Conservation (phyloP, 2,797 vertebrate species). For the Crenuchus spilurus region DNA sequence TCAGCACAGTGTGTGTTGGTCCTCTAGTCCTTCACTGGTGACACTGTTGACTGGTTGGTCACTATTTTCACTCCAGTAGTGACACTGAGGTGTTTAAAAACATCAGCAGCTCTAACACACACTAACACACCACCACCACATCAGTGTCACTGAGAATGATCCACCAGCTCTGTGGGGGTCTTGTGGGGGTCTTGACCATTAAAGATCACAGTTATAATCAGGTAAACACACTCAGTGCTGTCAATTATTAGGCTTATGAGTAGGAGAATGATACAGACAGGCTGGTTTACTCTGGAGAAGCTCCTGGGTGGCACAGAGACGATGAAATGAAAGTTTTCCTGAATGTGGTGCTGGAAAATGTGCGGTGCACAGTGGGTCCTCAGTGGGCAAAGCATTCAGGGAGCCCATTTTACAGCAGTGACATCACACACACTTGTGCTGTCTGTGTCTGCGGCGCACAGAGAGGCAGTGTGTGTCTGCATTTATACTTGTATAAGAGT, state of each 20-base stretch:
- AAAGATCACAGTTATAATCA: background rate
- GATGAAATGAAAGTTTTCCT: slow-evolving; percentile 70
- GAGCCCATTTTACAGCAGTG: slow-evolving; percentile 64
- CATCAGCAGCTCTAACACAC: no score
- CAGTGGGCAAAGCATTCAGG: slow-evolving; percentile 58
- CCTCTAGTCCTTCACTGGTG: no score
- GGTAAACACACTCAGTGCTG: background rate
- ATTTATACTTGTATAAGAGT: background rate
- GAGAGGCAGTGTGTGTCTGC: slow-evolving; percentile 12
- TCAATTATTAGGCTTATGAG: background rate
- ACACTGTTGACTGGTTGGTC: no score
- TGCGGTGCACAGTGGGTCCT: slow-evolving; percentile 61
- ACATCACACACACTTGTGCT: slow-evolving; percentile 58
- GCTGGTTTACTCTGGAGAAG: slow-evolving; percentile 30
- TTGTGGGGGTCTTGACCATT: no score
- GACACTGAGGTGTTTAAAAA: no score
- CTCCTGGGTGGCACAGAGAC: slow-evolving; percentile 54
- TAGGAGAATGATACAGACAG: background rate
- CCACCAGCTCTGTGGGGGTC: no score
- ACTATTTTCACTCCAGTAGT: no score
- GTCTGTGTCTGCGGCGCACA: slow-evolving; percentile 11
- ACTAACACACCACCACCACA: no score
- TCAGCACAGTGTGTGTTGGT: no score
- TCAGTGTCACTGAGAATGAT: no score
- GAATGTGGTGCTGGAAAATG: slow-evolving; percentile 70